Evolutionary conservation across 2,888 invertebrate species (phyloP).

Genomic region (Euplagia quadripunctaria): DNA sequence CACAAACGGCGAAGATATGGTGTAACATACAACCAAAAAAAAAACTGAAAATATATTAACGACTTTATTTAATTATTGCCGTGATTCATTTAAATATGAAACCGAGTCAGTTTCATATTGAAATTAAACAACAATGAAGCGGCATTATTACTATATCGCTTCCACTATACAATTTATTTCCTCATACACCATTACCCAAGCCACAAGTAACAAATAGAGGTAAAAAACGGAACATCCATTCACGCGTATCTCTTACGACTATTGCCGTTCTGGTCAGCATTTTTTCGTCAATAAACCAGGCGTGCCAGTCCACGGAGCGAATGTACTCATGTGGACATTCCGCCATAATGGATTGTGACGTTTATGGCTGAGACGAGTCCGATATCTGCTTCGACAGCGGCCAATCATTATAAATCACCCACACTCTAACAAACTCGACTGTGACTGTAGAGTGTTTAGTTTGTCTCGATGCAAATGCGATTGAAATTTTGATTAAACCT

Average conservation of each 20-base stretch:
- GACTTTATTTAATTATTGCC: too few species aligned
- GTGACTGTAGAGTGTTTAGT: conserved; percentile 41
- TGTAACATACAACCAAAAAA: too few species aligned
- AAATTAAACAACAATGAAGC: background rate
- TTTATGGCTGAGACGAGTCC: conserved; percentile 53
- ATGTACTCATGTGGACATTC: conserved; percentile 56
- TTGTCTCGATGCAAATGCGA: conserved; percentile 54
- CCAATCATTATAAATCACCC: conserved; percentile 58
- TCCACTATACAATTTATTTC: conserved; percentile 9
- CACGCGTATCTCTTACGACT: conserved; percentile 26
- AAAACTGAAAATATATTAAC: too few species aligned
- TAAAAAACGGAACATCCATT: conserved; percentile 32
- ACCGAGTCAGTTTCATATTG: too few species aligned
- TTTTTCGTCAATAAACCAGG: conserved; percentile 55
- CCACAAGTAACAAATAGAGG: conserved; percentile 40
- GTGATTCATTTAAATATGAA: too few species aligned
- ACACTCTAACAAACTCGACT: conserved; percentile 50
- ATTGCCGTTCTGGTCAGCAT: conserved; percentile 46
- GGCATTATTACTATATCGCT: background rate
- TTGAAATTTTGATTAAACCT: conserved; percentile 52
- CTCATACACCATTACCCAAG: conserved; percentile 19
- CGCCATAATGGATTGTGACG: conserved; percentile 56
- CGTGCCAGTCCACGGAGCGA: conserved; percentile 46
- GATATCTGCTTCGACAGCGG: conserved; percentile 58
- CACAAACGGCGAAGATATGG: too few species aligned